phyloP scores from a whole-genome alignment of 2,888 invertebrate species.

The Machimus rusticus region DNA sequence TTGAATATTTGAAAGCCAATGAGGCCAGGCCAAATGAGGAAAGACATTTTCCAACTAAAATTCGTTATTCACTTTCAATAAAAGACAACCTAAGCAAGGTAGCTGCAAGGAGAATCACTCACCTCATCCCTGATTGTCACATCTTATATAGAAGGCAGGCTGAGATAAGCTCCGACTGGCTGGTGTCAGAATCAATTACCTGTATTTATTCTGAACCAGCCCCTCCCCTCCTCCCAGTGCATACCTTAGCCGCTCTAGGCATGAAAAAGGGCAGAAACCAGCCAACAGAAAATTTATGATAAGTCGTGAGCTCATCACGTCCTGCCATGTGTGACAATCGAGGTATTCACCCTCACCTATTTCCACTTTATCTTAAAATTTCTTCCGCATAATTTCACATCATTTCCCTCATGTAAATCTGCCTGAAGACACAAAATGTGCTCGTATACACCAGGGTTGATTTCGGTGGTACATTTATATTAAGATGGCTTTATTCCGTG shows the following conservation, averaged over 20 bases:
- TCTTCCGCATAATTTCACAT: slow-evolving; percentile 39
- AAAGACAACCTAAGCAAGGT: not conserved
- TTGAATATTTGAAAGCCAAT: not conserved
- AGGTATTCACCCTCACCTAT: slow-evolving; percentile 30
- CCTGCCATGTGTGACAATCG: slow-evolving; percentile 36
- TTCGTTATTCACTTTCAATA: not conserved
- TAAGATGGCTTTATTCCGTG: slow-evolving; percentile 34
- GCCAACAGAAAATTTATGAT: slow-evolving; percentile 24
- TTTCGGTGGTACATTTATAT: slow-evolving; percentile 2
- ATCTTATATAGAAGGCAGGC: not conserved
- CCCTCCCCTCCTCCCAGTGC: not conserved
- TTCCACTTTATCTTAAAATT: slow-evolving; percentile 38
- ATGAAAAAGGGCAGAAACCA: not conserved
- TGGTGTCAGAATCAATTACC: slow-evolving; percentile 9
- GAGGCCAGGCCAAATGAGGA: too few species aligned
- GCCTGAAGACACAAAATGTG: slow-evolving; percentile 32
- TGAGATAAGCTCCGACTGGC: not conserved
- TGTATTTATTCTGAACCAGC: not conserved
- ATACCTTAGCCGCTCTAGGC: not conserved
- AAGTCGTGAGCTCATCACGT: slow-evolving; percentile 33
- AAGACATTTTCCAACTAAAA: not conserved
- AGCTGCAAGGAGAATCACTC: not conserved
- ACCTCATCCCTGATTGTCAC: not conserved
- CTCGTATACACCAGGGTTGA: slow-evolving; percentile 25
- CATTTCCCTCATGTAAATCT: slow-evolving; percentile 40